A percentile compares a stretch with the other conserved stretches of the same genome.
Evolutionary conservation across 2,888 invertebrate genomes (phyloP).

Genomic region (Drosophila acutilabella): DNA sequence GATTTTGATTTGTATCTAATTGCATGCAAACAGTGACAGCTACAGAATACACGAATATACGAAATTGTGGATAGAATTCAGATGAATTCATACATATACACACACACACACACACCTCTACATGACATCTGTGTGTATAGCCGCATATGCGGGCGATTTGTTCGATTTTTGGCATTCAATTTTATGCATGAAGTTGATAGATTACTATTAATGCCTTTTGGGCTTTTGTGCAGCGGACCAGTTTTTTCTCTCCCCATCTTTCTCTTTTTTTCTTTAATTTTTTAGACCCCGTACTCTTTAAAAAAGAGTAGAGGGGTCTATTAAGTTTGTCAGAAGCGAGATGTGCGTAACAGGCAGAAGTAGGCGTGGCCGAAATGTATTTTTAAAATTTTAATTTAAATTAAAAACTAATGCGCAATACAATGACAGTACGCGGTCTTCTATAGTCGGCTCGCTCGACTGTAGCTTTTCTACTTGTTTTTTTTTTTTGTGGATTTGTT

Average conservation of each 20-base stretch:
- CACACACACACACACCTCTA: neutral
- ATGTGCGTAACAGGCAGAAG: too few species aligned
- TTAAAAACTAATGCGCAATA: too few species aligned
- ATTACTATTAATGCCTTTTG: constrained; percentile 66
- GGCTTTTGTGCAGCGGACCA: constrained; percentile 51
- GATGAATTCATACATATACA: constrained; percentile 19
- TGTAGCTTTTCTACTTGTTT: too few species aligned
- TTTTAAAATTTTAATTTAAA: too few species aligned
- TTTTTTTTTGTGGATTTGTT: constrained; percentile 19
- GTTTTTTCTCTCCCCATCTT: constrained; percentile 9
- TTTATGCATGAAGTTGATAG: constrained; percentile 77
- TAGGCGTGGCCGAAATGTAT: too few species aligned
- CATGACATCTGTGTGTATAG: constrained; percentile 11
- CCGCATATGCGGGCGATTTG: constrained; percentile 74
- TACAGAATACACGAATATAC: constrained; percentile 39
- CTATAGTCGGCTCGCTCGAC: too few species aligned
- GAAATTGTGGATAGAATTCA: constrained; percentile 41
- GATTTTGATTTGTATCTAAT: constrained; percentile 81
- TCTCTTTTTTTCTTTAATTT: neutral
- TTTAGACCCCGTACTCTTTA: too few species aligned
- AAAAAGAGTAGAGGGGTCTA: too few species aligned
- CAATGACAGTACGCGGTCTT: too few species aligned
- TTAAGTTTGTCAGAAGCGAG: too few species aligned
- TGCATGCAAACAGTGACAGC: constrained; percentile 72
- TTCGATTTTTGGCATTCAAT: constrained; percentile 68